Evolutionary conservation across 23 tunicate genomes (phyloP), one percentile per base, ranked within the genome.

Genomic region (Trididemnum clinides): DNA sequence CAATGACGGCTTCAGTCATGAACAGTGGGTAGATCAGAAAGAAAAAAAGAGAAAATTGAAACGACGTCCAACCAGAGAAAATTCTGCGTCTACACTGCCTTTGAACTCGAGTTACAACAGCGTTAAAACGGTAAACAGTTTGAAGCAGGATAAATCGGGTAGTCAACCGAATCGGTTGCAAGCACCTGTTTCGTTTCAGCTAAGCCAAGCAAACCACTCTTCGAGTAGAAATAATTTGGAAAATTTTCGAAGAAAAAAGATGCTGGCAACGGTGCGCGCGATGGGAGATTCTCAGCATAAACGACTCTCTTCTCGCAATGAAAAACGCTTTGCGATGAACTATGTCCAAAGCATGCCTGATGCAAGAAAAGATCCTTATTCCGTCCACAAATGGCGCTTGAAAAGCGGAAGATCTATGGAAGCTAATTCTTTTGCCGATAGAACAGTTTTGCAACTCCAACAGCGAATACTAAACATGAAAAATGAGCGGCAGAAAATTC

Each of bases 351-450:
- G 22, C 31, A 73, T 82, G 0, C 84, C 78, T 6, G 96, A 91
- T 74, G 90, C 96, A 33, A 91, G 58, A 33, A 50, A 33, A 25
- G 90, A 81, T 33, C 38, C 28, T 1, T 91, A 86, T 50, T 80
- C 39, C 0, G 90, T 91, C 35, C 96, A 91, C 77, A 91, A 91
- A 33, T 91, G 96, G 96, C 38, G 96, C 25, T 33, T 76, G 10
- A 86, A 86, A 50, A 91, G 96, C 54, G 89, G 90, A 30, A 22
- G 88, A 33, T 29, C 29, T 22, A 44, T 51, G 19, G 81, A 51
- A 38, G n/a, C 71, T 28, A 82, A 69, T 51, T 36, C 10, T 51
- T 73, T 20, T 35, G 26, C 34, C 20, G n/a, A 51, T 51, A 51
- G 80, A 27, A 25, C 80, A n/a, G 26, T 31, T 4, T 29, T 66